Base-by-base conservation (phyloP, 2,888 invertebrate species). In the Xestia c-nigrum region DNA sequence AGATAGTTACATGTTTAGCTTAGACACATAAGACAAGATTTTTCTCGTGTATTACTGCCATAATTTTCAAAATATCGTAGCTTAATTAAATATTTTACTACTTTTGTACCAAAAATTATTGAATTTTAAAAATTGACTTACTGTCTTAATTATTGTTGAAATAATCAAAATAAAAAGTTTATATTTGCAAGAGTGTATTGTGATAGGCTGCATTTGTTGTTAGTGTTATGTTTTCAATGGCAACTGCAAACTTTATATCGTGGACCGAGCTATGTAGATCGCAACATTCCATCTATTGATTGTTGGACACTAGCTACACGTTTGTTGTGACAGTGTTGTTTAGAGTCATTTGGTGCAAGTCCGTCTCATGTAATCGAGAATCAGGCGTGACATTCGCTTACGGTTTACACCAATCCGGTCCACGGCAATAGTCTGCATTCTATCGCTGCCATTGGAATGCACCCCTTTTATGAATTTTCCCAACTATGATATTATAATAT, bases 401-500 rank as follows among this genome's bases (percentile, higher is more conserved):
- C 1, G 4, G 10, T 16, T 6, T 43, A 16, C 16, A 14, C 9
- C 12, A 21, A 9, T 47, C 24, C 7, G 5, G 38, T 24, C 12
- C 16, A 3, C 10, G 16, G 10, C 19, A 0, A 21, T n/a, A 55
- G 5, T 57, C 31, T 64, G 55, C n/a, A 65, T 12, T 78, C 64
- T 64, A 12, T 64, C 38, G 9, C 0, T 9, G 10, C 47, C 16
- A 50, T 21, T 14, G 1, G 2, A 65, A 65, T 46, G 6, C 10
- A 63, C 24, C 43, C 14, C 21, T 75, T 55, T 19, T 9, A 50
- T 63, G 66, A 75, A 71, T 78, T 77, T 83, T 79, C 76, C 85
- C 68, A 78, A 80, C 5, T 81, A 78, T 84, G 70, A 61, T 83
- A 72, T 82, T 82, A 66, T 46, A 74, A n/a, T 71, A 38, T 52